Evolutionary conservation across 2,797 vertebrate species (phyloP).

Genomic region (Ispidina lecontei): DNA sequence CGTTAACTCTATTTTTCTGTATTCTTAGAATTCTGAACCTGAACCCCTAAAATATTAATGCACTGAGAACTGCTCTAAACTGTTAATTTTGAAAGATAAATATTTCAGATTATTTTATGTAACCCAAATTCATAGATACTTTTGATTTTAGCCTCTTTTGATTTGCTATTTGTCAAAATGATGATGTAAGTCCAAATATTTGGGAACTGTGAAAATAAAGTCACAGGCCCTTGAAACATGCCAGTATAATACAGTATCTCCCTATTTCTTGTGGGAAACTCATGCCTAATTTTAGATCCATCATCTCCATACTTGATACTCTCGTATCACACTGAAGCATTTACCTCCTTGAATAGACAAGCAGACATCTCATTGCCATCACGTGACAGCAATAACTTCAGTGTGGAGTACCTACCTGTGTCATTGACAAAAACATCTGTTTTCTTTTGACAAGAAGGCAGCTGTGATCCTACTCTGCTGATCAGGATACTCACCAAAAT

Average conservation of each 20-base stretch:
- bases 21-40: not conserved
- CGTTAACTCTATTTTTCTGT: not conserved
- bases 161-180: not conserved
- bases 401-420: not conserved
- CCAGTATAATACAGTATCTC: not conserved
- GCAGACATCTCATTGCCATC: not conserved
- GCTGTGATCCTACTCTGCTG: not conserved
- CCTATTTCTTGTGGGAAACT: not conserved
- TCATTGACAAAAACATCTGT: not conserved
- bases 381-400: not conserved
- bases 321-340: not conserved
- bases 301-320: not conserved
- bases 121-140: not conserved
- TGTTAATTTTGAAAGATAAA: not conserved
- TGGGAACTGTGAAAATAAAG: not conserved
- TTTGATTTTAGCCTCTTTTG: not conserved
- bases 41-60: not conserved
- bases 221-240: rapidly evolving
- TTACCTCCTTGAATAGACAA: not conserved
- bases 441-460: not conserved
- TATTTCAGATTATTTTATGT: not conserved
- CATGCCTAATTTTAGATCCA: not conserved
- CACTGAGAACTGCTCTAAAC: not conserved
- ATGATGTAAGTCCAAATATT: not conserved
- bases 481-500: not conserved